Conservation (phyloP, 1,140 invertebrate species). For the Drosophila melanica region DNA sequence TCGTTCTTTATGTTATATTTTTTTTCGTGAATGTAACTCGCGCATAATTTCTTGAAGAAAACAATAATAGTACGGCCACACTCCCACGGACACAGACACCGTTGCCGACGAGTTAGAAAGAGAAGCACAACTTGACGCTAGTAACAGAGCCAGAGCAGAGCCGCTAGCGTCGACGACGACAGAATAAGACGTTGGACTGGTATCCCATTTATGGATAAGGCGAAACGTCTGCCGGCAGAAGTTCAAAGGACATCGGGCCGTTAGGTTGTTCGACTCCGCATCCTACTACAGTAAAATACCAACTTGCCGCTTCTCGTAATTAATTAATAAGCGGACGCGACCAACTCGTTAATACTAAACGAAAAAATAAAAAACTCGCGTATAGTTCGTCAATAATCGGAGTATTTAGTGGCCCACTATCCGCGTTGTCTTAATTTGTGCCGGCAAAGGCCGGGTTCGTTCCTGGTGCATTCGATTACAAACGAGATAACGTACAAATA, state of each 20-base stretch:
- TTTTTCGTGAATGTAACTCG: slow-evolving; percentile 50
- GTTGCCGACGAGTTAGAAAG: slow-evolving; percentile 51
- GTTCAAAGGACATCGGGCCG: slow-evolving; percentile 79
- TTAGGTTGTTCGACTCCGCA: slow-evolving; percentile 66
- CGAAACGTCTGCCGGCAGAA: slow-evolving; percentile 69
- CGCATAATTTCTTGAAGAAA: slow-evolving; percentile 75
- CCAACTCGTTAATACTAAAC: not conserved
- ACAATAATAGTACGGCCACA: slow-evolving; percentile 63
- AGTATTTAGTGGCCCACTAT: not conserved
- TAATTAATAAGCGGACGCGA: not conserved
- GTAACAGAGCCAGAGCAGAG: slow-evolving; percentile 33
- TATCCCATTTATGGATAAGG: slow-evolving; percentile 78
- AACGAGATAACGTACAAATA: not conserved
- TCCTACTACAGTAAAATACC: slow-evolving; percentile 11
- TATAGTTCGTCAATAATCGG: slow-evolving; percentile 1
- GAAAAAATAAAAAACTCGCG: not conserved
- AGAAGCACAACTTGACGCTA: slow-evolving; percentile 57
- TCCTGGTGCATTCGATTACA: slow-evolving; percentile 8
- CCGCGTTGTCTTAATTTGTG: not conserved
- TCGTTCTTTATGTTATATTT: slow-evolving; percentile 53
- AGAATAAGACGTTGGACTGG: slow-evolving; percentile 61
- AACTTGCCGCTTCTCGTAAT: not conserved
- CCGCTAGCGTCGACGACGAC: slow-evolving; percentile 38
- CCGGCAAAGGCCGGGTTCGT: not conserved
- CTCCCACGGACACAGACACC: slow-evolving; percentile 9